Percentiles rank a stretch among this genome's conserved stretches.
phyloP scores from a whole-genome alignment of 2,888 invertebrate genomes.

The Synergus umbraculus region DNA sequence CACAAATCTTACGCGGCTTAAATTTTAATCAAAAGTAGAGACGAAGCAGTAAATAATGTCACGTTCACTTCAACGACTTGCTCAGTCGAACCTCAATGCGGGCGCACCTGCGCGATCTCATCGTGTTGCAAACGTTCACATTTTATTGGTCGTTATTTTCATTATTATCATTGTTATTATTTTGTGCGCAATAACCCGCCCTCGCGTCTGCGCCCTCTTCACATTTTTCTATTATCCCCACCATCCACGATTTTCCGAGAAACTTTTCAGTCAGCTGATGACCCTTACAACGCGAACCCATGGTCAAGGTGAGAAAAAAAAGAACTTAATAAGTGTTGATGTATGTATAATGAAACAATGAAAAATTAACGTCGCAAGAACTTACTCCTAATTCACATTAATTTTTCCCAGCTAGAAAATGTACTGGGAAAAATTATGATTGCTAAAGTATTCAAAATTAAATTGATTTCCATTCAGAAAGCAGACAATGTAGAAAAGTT shows the following conservation, averaged over 20 bases:
- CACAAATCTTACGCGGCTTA: slow-evolving; percentile 7
- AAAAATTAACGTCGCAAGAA: neutral
- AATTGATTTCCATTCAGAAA: neutral
- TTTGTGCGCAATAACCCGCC: slow-evolving; percentile 18
- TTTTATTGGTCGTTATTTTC: slow-evolving; percentile 37
- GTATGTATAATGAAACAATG: too few relatives aligned
- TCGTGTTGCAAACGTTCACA: slow-evolving; percentile 31
- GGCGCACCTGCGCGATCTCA: slow-evolving; percentile 31
- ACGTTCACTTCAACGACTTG: slow-evolving; percentile 37
- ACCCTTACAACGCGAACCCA: neutral
- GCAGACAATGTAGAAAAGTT: slow-evolving; percentile 2
- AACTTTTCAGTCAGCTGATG: slow-evolving; percentile 34
- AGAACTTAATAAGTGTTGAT: too few relatives aligned
- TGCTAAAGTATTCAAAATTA: neutral
- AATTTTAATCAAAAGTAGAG: slow-evolving; percentile 24
- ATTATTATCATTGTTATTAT: slow-evolving; percentile 21
- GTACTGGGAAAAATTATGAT: neutral
- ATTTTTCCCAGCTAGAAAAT: neutral
- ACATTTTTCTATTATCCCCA: neutral
- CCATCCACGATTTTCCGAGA: neutral
- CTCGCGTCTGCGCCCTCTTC: slow-evolving; percentile 29
- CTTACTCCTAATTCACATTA: neutral
- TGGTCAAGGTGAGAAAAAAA: slow-evolving; percentile 15
- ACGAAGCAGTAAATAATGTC: slow-evolving; percentile 31
- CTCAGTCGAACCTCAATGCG: slow-evolving; percentile 34